Evolutionary conservation across 1,140 invertebrate species (phyloP).

Genomic region (Neotoxoptera formosana): DNA sequence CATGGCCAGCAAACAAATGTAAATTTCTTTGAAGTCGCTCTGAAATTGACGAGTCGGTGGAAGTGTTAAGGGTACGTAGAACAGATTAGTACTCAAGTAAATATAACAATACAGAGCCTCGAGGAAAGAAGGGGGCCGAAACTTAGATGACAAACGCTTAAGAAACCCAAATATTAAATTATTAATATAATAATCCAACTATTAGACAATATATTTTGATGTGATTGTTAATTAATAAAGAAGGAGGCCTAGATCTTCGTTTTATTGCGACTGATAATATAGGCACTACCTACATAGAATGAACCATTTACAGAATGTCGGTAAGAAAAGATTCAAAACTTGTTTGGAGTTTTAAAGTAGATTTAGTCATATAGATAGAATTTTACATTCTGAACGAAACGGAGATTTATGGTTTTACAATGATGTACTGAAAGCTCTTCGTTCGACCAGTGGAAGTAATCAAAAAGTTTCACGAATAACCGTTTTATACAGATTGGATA

Average conservation of each 20-base stretch:
- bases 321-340: background rate
- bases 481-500: background rate
- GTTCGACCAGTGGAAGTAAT: background rate
- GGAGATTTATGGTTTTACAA: background rate
- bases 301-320: background rate
- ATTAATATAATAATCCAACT: no score
- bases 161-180: background rate
- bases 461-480: background rate
- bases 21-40: background rate
- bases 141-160: background rate
- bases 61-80: background rate
- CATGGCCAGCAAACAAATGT: background rate
- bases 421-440: background rate
- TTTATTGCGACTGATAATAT: background rate
- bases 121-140: background rate
- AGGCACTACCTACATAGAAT: background rate
- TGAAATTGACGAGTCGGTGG: background rate
- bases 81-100: background rate
- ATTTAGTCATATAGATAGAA: background rate
- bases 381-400: background rate
- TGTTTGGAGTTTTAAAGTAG: background rate
- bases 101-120: background rate
- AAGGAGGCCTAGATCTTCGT: background rate
- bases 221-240: background rate
- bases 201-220: background rate